Base-by-base conservation (phyloP, 2,888 invertebrate genomes). In the Cacoxenus indagator region DNA sequence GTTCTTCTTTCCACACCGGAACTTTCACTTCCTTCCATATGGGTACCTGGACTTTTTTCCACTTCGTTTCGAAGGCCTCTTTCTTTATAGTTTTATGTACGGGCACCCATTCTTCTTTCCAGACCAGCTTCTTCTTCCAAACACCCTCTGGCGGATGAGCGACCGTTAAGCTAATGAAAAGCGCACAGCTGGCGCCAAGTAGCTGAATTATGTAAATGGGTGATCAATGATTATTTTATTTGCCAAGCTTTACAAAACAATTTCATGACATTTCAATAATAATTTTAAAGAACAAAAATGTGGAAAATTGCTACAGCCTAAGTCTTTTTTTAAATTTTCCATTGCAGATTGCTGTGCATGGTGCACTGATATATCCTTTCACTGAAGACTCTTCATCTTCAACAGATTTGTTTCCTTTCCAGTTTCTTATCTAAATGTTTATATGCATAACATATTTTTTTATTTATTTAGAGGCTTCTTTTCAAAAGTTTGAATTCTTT, bases 61-160 rank as follows among this genome's bases (percentile, higher is more conserved):
- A 94, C 84, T 92, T 93, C 0, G 91, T 91, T 87, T 93, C 93
- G 93, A 93, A 94, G 24, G 93, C 87, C 72, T 88, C 89, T 85
- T 95, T 94, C 77, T 94, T 93, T 55, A 93, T 91, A 0, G 91
- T 91, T 87, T 94, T 93, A 93, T 93, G 93, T 29, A 93, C 85
- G 73, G 87, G 86, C 4, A 86, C 85, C 93, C 93, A 94, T 76
- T 94, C 94, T 70, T 93, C 92, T 87, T 95, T 95, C 95, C 95
- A 95, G 29, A 91, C 91, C 57, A 95, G 90, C 87, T 94, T 95
- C 87, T 94, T 95, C 86, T 94, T 93, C 94, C 93, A 94, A 76
- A 92, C 91, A 70, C 94, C 94, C 81, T 91, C 89, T 70, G 93
- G 93, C 37, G 87, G 87, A 82, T 87, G 87, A 69, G 87, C 87